These are phyloP conservation scores for Spisula solida DNA, from an alignment of 2,888 invertebrate genomes.

Conservation along the genomic window DNA sequence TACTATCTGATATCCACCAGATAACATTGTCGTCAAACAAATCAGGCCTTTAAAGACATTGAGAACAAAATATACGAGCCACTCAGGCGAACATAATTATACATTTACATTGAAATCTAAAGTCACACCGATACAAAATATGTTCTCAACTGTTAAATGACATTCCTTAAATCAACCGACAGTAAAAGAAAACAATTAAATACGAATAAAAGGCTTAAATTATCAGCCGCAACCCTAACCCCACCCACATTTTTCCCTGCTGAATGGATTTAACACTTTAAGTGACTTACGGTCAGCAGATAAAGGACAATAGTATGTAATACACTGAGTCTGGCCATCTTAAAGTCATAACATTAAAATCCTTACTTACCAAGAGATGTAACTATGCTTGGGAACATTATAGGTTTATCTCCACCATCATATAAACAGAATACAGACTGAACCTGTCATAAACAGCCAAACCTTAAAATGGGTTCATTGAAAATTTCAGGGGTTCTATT, in stretches of 20 bases:
- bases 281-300: too few relatives aligned
- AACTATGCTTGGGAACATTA: too few relatives aligned
- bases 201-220: not conserved
- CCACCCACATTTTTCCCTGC: not conserved
- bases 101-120: not conserved
- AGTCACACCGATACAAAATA: not conserved
- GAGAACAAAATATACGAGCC: not conserved
- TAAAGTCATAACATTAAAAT: too few relatives aligned
- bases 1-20: not conserved
- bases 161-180: constrained; percentile 1
- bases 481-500: too few relatives aligned
- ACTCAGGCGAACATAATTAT: not conserved
- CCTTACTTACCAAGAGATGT: too few relatives aligned
- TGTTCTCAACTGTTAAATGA: constrained; percentile 2
- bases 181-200: constrained; percentile 9
- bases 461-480: too few relatives aligned
- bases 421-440: too few relatives aligned
- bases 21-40: not conserved
- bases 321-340: too few relatives aligned
- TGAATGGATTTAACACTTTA: too few relatives aligned
- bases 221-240: not conserved
- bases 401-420: too few relatives aligned
- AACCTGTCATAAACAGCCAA: too few relatives aligned
- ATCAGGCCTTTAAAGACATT: not conserved
- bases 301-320: too few relatives aligned